Conservation (phyloP, 37 sponge, comb jelly and placozoan genomes). For the Eunapius fragilis region DNA sequence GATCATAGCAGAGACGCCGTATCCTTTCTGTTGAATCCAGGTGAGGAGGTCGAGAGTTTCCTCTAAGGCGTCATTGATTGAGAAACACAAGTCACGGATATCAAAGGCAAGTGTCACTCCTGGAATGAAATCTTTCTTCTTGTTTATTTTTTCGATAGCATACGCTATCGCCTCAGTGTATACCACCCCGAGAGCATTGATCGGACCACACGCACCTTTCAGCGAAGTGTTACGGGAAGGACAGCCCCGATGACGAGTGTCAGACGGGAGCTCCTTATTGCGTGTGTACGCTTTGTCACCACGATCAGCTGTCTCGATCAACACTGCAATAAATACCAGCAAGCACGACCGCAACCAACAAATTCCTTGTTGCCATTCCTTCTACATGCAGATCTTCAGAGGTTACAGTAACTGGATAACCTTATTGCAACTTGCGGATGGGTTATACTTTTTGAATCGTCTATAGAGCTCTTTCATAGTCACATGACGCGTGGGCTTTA, state of each 20-base stretch:
- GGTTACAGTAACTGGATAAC: too few relatives aligned
- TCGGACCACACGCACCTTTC: slow-evolving; percentile 15
- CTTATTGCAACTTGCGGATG: too few relatives aligned
- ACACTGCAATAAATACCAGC: neutral
- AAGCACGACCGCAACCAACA: neutral
- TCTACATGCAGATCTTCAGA: neutral
- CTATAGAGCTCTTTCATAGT: too few relatives aligned
- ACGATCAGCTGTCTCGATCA: neutral
- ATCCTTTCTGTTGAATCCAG: neutral
- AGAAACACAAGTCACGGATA: slow-evolving; percentile 76
- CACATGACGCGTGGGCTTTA: too few relatives aligned
- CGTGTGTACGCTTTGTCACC: neutral
- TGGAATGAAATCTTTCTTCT: slow-evolving; percentile 37
- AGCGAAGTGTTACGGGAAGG: slow-evolving; percentile 60
- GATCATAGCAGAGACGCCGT: slow-evolving; percentile 55
- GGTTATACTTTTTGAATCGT: too few relatives aligned
- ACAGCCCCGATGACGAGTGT: slow-evolving; percentile 71
- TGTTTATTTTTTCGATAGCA: slow-evolving; percentile 65
- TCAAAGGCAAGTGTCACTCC: slow-evolving; percentile 63
- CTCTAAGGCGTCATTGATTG: slow-evolving; percentile 43
- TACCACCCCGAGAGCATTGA: slow-evolving; percentile 45
- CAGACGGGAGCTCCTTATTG: neutral
- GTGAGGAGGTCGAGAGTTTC: slow-evolving; percentile 51
- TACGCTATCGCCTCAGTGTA: slow-evolving; percentile 69
- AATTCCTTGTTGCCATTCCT: neutral